Percentiles rank a stretch among this genome's conserved stretches.
phyloP scores from a whole-genome alignment of 1,140 invertebrate species.

The Delia radicum region DNA sequence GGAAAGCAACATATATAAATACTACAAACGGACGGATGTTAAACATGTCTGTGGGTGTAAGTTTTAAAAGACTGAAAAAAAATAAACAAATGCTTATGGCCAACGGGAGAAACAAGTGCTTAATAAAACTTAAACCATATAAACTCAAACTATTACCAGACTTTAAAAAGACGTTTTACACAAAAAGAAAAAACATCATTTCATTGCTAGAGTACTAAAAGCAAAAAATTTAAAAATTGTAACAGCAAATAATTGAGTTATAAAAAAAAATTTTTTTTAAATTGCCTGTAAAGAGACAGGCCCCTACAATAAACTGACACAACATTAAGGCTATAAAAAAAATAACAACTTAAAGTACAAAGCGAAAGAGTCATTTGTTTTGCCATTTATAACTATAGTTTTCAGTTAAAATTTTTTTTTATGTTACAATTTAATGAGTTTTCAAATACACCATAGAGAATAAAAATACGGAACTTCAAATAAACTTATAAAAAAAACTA shows the following conservation, averaged over 20 bases:
- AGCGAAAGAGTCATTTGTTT: neutral
- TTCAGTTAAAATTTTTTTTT: neutral
- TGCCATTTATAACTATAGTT: neutral
- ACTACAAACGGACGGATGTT: neutral
- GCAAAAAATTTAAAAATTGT: neutral
- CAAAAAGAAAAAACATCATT: neutral
- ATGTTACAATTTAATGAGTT: neutral
- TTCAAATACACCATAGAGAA: neutral
- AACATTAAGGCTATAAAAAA: neutral
- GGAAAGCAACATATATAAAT: neutral
- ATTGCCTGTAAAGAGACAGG: neutral
- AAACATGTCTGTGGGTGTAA: neutral
- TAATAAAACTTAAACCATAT: neutral
- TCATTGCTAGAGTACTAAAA: neutral
- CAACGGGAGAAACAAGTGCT: neutral
- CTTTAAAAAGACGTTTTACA: neutral
- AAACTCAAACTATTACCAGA: too few relatives aligned
- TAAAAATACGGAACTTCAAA: neutral
- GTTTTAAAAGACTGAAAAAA: neutral
- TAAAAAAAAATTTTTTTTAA: neutral
- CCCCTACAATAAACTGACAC: neutral
- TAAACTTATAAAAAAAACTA: neutral
- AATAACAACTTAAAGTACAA: neutral
- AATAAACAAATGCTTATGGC: neutral
- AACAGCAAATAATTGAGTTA: slow-evolving; percentile 1